A percentile compares a stretch with the other conserved stretches of the same genome.
Evolutionary conservation across 2,888 invertebrate species (phyloP).

Genomic region (Platycnemis pennipes): DNA sequence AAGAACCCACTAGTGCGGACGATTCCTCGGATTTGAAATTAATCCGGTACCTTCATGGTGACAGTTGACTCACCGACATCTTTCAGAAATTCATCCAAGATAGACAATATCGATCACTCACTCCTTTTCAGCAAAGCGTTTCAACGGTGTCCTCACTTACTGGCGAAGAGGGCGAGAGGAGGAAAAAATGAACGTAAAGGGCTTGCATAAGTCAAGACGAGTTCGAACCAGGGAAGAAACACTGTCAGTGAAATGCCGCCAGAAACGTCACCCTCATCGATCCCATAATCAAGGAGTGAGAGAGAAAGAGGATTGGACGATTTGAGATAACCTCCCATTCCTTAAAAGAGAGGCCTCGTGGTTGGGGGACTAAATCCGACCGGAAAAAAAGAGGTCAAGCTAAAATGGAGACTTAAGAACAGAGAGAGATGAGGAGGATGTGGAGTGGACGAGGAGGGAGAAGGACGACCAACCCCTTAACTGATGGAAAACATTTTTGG

Average conservation of each 20-base stretch:
- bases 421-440: slow-evolving; percentile 18
- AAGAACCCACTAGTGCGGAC: neutral
- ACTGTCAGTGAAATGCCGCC: slow-evolving; percentile 49
- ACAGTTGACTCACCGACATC: slow-evolving; percentile 2
- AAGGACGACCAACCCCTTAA: slow-evolving; percentile 23
- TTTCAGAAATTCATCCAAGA: slow-evolving; percentile 38
- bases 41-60: neutral
- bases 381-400: slow-evolving; percentile 30
- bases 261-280: slow-evolving; percentile 49
- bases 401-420: neutral
- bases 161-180: slow-evolving; percentile 70
- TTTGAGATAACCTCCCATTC: neutral
- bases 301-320: slow-evolving; percentile 30
- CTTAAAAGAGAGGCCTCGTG: neutral
- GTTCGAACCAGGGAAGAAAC: slow-evolving; percentile 44
- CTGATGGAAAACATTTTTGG: slow-evolving; percentile 58
- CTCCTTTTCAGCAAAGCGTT: slow-evolving; percentile 47
- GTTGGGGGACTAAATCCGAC: neutral
- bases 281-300: slow-evolving; percentile 18
- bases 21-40: neutral
- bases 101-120: slow-evolving; percentile 57
- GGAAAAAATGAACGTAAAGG: neutral
- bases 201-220: slow-evolving; percentile 57
- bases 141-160: slow-evolving; percentile 59
- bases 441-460: neutral